A percentile compares a stretch with the other conserved stretches of the same genome.
These are phyloP conservation scores for Scolopax rusticola DNA, from an alignment of 2,797 vertebrate genomes.

Conservation along the genomic window DNA sequence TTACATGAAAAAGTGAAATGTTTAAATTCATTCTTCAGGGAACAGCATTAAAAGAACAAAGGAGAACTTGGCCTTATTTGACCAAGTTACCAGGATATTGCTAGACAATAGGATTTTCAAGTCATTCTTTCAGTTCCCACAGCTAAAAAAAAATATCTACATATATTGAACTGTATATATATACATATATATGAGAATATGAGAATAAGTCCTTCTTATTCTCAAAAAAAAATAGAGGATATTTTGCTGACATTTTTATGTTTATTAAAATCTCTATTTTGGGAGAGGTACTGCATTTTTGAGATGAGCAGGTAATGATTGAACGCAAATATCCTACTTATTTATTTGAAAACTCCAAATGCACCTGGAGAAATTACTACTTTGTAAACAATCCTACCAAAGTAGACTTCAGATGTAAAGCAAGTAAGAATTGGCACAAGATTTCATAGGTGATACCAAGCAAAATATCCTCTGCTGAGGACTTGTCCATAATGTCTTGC, in stretches of 20 bases:
- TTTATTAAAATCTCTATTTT: slow-evolving; percentile 63
- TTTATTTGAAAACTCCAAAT: slow-evolving; percentile 22
- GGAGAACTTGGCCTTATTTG: not conserved
- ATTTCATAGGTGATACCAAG: not conserved
- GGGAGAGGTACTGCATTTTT: not conserved
- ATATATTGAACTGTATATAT: not conserved
- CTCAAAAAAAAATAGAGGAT: not conserved
- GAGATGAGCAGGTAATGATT: not conserved
- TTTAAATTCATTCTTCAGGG: slow-evolving; percentile 23
- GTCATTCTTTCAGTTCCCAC: slow-evolving; percentile 1
- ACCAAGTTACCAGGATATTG: not conserved
- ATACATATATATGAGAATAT: too few species aligned
- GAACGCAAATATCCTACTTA: slow-evolving; percentile 25
- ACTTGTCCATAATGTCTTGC: not conserved
- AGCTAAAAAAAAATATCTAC: not conserved
- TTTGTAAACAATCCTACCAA: slow-evolving; percentile 21
- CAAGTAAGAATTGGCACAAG: not conserved
- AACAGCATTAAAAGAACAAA: slow-evolving; percentile 30
- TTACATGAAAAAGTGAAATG: slow-evolving; percentile 13
- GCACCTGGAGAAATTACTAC: not conserved
- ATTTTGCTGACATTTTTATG: not conserved
- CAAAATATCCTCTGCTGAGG: not conserved
- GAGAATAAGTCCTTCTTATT: not conserved
- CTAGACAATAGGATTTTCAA: not conserved
- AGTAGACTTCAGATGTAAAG: slow-evolving; percentile 6